Evolutionary conservation across 2,113 vertebrate species (phyloP).

Genomic region (Pygoscelis antarcticus): DNA sequence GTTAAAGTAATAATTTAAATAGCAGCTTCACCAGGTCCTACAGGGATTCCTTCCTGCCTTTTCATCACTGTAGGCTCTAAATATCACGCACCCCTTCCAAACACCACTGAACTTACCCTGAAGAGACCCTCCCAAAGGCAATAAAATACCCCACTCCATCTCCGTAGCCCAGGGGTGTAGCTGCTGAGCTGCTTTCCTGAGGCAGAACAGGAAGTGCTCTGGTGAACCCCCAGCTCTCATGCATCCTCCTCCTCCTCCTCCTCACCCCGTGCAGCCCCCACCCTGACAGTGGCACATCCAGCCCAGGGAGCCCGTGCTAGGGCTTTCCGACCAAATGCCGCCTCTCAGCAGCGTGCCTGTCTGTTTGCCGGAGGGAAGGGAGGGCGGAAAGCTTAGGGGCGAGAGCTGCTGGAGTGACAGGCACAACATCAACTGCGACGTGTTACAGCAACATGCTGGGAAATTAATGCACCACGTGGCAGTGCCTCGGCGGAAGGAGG

Average conservation of each 20-base stretch:
- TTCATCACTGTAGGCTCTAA: background rate
- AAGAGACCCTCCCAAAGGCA: background rate
- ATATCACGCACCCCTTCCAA: background rate
- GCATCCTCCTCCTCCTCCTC: background rate
- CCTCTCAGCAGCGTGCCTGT: background rate
- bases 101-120: background rate
- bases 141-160: background rate
- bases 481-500: background rate
- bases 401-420: background rate
- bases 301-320: background rate
- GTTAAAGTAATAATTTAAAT: conserved; percentile 12
- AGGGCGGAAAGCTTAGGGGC: background rate
- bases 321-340: background rate
- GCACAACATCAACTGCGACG: conserved; percentile 16
- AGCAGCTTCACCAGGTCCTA: background rate
- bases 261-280: background rate
- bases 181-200: background rate
- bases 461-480: background rate
- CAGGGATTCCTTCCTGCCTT: background rate
- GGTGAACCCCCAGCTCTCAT: background rate
- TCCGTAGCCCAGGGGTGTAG: accelerated
- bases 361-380: background rate
- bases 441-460: background rate
- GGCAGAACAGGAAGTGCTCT: accelerated
- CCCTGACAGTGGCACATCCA: background rate